Evolutionary conservation across 2,888 invertebrate species (phyloP), one percentile per base, ranked within the genome.

Genomic region (Pheosia gnoma): DNA sequence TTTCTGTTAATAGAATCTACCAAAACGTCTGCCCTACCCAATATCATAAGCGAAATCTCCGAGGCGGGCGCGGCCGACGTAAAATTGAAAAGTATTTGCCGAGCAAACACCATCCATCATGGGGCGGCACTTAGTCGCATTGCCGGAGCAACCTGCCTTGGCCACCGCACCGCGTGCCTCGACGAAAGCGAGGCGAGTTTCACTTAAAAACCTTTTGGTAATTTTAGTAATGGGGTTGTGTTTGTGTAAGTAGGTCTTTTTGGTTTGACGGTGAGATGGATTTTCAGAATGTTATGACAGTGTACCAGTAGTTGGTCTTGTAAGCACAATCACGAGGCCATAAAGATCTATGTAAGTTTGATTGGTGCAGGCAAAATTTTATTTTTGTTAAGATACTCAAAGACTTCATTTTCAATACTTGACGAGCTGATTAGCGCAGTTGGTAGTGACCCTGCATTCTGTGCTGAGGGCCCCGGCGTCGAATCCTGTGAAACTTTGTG

Each of bases 61-160:
- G 41, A 59, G 43, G 58, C 6, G 62, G 69, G 60, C 69, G 67
- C 74, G 74, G 71, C 72, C 79, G 82, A 83, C 83, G 82, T 87
- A 84, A 87, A 87, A 89, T 90, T 89, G 90, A 91, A 91, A 91
- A 91, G 88, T 92, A 92, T 93, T 93, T 92, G 88, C 81, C 68
- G 77, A 82, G 70, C 87, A 92, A 89, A 93, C 93, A 90, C 72
- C 83, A 93, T 93, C 92, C 87, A 93, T 93, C 93, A 93, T 72
- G 68, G 79, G 78, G 58, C 76, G 81, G 84, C 91, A 90, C 89
- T 90, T 89, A 91, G 86, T 83, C 74, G 82, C 87, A 89, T 88
- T 89, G 86, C 82, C 81, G 80, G 79, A 76, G 76, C 72, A 76
- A 72, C 79, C 74, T 68, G 74, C 68, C 70, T 59, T 52, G 58